phyloP scores from a whole-genome alignment of 2,113 vertebrate species.

The Cyphomyrus discorhynchus region DNA sequence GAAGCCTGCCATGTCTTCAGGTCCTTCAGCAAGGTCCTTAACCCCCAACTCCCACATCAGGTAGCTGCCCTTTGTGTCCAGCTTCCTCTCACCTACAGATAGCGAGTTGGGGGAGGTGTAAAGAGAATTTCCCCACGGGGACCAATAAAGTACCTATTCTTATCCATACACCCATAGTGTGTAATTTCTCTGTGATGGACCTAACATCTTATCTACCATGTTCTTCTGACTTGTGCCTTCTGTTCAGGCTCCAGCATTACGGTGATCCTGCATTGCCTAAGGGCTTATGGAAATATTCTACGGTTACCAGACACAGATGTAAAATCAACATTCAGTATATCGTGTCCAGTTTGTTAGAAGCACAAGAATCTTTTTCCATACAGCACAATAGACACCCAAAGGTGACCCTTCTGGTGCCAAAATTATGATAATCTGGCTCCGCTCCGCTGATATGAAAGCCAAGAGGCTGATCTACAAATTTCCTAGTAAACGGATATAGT shows the following conservation, averaged over 20 bases:
- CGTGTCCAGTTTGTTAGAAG: not conserved
- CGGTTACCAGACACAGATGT: not conserved
- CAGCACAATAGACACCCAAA: not conserved
- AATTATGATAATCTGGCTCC: not conserved
- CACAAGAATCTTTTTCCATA: not conserved
- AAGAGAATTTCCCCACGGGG: no score
- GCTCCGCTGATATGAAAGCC: not conserved
- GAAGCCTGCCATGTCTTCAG: no score
- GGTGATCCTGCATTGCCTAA: not conserved
- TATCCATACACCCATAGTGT: not conserved
- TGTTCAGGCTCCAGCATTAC: not conserved
- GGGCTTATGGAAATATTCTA: not conserved
- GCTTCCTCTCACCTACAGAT: no score
- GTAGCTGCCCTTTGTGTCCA: no score
- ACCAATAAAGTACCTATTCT: no score
- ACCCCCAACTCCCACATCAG: no score
- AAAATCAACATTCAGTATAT: not conserved
- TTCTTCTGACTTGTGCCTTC: not conserved
- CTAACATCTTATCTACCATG: not conserved
- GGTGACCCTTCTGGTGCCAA: not conserved
- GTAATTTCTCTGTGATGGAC: not conserved
- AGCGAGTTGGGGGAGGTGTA: no score
- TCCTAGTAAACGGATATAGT: not conserved
- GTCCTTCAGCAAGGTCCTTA: no score
- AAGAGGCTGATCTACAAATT: not conserved